A percentile compares a stretch with the other conserved stretches of the same genome.
phyloP scores from a whole-genome alignment of 1,140 invertebrate species.

The Tetraneura akinire region DNA sequence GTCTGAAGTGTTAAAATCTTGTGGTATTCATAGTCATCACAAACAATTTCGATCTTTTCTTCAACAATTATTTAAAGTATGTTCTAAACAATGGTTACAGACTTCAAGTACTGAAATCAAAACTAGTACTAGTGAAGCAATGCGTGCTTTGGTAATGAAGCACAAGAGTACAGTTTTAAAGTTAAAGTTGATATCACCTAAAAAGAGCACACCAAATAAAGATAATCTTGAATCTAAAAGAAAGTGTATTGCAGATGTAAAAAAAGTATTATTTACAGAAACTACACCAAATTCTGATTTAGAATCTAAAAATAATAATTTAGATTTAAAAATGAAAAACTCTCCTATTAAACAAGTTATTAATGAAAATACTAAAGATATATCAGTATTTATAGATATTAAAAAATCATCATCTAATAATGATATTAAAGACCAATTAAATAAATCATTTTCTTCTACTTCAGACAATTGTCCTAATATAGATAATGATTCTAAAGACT shows the following conservation, averaged over 20 bases:
- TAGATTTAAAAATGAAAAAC: not conserved
- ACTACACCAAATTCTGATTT: conserved; percentile 5
- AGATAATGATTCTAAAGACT: conserved; percentile 29
- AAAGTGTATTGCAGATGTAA: conserved; percentile 37
- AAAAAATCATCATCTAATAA: conserved; percentile 18
- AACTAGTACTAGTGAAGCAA: conserved; percentile 44
- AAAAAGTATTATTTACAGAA: conserved; percentile 45
- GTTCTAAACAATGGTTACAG: conserved; percentile 49
- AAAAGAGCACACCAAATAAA: not conserved
- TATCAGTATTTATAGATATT: not conserved
- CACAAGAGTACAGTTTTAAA: conserved; percentile 40
- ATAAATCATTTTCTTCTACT: conserved; percentile 7
- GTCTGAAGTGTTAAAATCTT: conserved; percentile 42
- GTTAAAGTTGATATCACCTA: conserved; percentile 14
- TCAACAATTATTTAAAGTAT: conserved; percentile 46
- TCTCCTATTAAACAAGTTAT: conserved; percentile 3
- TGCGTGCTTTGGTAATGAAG: conserved; percentile 39
- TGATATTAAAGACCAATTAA: not conserved
- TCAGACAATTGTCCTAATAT: conserved; percentile 25
- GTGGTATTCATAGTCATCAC: conserved; percentile 42
- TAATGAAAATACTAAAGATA: not conserved
- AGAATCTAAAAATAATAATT: conserved; percentile 11
- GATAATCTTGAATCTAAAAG: not conserved
- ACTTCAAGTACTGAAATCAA: not conserved
- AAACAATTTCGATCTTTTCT: conserved; percentile 40